Conservation (phyloP, 2,113 vertebrate species). For the Phrynosoma platyrhinos region DNA sequence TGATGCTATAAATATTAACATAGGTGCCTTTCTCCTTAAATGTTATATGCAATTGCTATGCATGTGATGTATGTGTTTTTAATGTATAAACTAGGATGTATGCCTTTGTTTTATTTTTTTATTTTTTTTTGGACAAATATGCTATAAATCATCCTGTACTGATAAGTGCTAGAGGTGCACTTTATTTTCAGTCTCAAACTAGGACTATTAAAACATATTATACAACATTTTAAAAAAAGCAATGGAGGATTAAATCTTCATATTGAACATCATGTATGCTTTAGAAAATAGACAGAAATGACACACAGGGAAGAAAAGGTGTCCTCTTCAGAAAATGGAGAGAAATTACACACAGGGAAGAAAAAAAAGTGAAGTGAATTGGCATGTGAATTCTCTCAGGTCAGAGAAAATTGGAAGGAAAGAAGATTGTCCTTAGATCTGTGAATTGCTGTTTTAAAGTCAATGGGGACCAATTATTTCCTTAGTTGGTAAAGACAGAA, state of each 20-base stretch:
- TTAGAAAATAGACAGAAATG: not conserved
- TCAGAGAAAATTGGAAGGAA: constrained; percentile 5
- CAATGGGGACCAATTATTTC: constrained; percentile 20
- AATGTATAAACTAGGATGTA: too few species aligned
- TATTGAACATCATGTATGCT: not conserved
- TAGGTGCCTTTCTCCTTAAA: too few species aligned
- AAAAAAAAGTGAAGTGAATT: constrained; percentile 14
- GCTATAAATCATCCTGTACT: too few species aligned
- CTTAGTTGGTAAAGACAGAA: not conserved
- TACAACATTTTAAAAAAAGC: too few species aligned
- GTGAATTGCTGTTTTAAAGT: constrained; percentile 17
- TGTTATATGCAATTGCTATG: too few species aligned
- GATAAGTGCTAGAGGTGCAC: too few species aligned
- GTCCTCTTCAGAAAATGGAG: not conserved
- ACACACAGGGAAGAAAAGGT: not conserved
- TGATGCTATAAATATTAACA: too few species aligned
- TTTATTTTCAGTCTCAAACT: too few species aligned
- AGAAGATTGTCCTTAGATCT: not conserved
- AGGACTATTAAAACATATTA: too few species aligned
- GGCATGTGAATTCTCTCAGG: not conserved
- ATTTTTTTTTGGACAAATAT: too few species aligned
- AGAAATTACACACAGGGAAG: not conserved
- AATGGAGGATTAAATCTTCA: fast-evolving
- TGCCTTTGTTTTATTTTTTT: too few species aligned
- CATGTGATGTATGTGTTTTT: too few species aligned